Evolutionary conservation across 2,797 vertebrate genomes (phyloP), one percentile per base, ranked within the genome.

Genomic region (Aphelocoma californica): DNA sequence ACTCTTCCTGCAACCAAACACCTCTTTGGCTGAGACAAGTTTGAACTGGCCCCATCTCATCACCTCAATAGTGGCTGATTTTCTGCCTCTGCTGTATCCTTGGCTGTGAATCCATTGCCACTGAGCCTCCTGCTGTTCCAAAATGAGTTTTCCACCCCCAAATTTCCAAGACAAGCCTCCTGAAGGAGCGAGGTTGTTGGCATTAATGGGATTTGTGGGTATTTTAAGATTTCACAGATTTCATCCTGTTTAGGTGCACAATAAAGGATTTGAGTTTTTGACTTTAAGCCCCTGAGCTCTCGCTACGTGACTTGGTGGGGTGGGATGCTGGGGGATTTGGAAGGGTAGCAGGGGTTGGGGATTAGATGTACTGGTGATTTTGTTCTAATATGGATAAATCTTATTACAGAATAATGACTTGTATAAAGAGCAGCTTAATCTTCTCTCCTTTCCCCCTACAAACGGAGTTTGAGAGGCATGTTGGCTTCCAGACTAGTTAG

Each of bases 41-140:
- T 97, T 99, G 64, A 98, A 96, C 86, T 99, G 99, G 99, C 98
- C 98, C 26, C 98, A 99, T 70, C 98, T 99, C 95, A 96, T 98
- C 71, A 98, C 99, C 8, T 98, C 93, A 4, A 89, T 99, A 69
- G 98, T 99, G 67, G 95, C 96, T 69, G 98, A 98, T 61, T 98
- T 99, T 25, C 97, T 98, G 42, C 99, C 99, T 51, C 98, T 98
- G 56, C 98, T 99, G 99, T 99, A 99, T 99, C 99, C 98, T 98
- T 97, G 96, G 84, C 58, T 60, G 64, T 25, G 81, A 79, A 38
- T 73, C 47, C 12, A 2, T 60, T 67, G 54, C 40, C 19, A 16
- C 53, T 18, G 2, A 78, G 14, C 31, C 13, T 66, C 1, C 0
- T 18, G 14, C 16, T 2, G 1, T 57, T 65, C 67, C 56, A 47